Percentiles rank a stretch among this genome's conserved stretches.
phyloP scores from a whole-genome alignment of 2,113 vertebrate genomes.

The Chinchilla lanigera region DNA sequence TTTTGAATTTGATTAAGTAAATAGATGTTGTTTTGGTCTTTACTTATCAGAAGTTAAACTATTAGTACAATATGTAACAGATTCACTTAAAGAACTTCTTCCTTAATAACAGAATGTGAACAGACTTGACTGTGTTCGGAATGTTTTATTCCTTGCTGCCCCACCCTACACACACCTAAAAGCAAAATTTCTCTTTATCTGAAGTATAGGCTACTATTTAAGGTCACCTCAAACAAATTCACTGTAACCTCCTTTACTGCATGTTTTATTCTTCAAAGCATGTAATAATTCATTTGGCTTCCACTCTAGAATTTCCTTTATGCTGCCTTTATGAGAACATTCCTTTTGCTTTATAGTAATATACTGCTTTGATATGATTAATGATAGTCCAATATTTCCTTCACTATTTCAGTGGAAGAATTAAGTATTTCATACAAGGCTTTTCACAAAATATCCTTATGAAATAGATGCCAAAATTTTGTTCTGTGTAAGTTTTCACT shows the following conservation, averaged over 20 bases:
- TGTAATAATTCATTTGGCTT: conserved; percentile 44
- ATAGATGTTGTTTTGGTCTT: background rate
- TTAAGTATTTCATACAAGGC: conserved; percentile 36
- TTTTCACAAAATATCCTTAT: conserved; percentile 52
- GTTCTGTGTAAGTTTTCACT: conserved; percentile 62
- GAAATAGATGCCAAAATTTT: conserved; percentile 67
- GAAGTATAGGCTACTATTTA: background rate
- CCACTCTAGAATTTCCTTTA: background rate
- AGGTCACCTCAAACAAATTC: background rate
- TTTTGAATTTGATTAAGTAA: background rate
- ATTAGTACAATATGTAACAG: background rate
- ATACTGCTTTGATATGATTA: conserved; percentile 51
- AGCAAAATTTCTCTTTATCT: background rate
- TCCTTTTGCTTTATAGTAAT: conserved; percentile 34
- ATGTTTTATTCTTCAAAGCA: conserved; percentile 53
- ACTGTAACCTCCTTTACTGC: background rate
- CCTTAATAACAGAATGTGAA: background rate
- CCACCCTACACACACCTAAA: background rate
- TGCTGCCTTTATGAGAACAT: conserved; percentile 29
- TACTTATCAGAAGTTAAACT: background rate
- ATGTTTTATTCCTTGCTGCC: background rate
- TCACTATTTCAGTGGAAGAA: conserved; percentile 37
- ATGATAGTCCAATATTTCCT: conserved; percentile 40
- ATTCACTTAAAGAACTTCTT: background rate
- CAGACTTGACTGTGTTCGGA: background rate